Base-by-base conservation (phyloP, 1,140 invertebrate genomes). In the Drosophila pseudoobscura region DNA sequence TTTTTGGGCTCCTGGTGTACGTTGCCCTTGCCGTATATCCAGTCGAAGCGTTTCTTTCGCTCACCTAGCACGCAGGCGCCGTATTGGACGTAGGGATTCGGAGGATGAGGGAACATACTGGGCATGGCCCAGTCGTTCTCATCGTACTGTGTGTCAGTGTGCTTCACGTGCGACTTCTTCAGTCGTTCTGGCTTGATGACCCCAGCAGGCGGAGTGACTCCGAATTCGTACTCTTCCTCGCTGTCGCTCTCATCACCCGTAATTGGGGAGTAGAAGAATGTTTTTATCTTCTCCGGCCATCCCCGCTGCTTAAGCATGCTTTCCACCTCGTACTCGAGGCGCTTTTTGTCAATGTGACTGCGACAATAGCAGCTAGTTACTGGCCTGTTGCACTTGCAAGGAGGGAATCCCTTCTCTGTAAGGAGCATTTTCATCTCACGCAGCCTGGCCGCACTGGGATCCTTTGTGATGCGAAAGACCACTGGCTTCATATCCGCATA, bases 131-230 rank as follows among this genome's bases (percentile, higher is more conserved):
- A 91, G 59, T 91, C 90, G 5, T 72, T 55, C 0, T 78, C 77
- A 15, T 56, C n/a, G 46, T 91, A 91, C 49, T 91, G 90, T 0
- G 90, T 91, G 11, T 77, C 74, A 13, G 17, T 44, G 31, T 87
- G 47, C 0, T 74, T 49, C 6, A 56, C 11, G 68, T 91, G 72
- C 0, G 72, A 65, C 3, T 47, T 50, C 1, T 46, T 29, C 1
- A 35, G 3, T 0, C 75, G 68, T 2, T 90, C 74, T 0, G 84
- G 82, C 22, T 91, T 91, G 0, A 91, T 66, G 0, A 91, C 45
- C 1, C 89, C 90, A 2, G 83, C 90, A 1, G 90, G 90, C 4
- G 91, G 91, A 1, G 91, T 91, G 0, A 91, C 90, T 9, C 91
- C 89, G 35, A 91, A 90, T 13, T 91, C 88, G 35, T 89, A 78